A percentile compares a stretch with the other conserved stretches of the same genome.
Evolutionary conservation across 2,113 vertebrate genomes (phyloP).

Genomic region (Gopherus evgoodei): DNA sequence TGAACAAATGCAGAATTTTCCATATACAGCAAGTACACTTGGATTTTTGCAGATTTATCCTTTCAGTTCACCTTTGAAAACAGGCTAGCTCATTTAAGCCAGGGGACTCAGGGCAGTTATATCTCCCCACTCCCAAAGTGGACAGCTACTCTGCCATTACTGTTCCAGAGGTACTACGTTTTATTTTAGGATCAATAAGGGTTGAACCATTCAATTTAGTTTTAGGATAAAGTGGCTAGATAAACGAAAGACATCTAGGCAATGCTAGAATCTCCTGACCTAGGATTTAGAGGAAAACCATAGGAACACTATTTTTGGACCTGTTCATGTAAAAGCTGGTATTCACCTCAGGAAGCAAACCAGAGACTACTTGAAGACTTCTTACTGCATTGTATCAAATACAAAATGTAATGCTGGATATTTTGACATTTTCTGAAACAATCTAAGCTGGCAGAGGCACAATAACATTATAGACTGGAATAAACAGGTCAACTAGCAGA

Average conservation of each 20-base stretch:
- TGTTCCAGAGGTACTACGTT: neutral
- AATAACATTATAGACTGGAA: neutral
- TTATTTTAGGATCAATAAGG: neutral
- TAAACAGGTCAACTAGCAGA: neutral
- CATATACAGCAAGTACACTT: neutral
- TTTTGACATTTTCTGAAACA: neutral
- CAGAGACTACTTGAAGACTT: neutral
- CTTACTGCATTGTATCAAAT: neutral
- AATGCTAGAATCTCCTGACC: neutral
- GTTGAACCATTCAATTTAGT: neutral
- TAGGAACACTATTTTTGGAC: neutral
- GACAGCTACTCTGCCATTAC: neutral
- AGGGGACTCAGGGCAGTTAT: neutral
- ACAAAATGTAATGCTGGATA: neutral
- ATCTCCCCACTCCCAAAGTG: accelerated
- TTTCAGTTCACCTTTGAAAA: neutral
- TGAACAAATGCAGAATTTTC: neutral
- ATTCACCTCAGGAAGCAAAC: neutral
- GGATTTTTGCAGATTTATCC: neutral
- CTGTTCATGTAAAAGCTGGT: neutral
- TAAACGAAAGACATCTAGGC: neutral
- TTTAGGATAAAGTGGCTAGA: neutral
- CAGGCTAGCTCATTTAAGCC: neutral
- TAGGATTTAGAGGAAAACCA: neutral
- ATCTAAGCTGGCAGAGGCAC: neutral